phyloP scores from a whole-genome alignment of 2,113 vertebrate genomes.

The Opisthocomus hoazin region DNA sequence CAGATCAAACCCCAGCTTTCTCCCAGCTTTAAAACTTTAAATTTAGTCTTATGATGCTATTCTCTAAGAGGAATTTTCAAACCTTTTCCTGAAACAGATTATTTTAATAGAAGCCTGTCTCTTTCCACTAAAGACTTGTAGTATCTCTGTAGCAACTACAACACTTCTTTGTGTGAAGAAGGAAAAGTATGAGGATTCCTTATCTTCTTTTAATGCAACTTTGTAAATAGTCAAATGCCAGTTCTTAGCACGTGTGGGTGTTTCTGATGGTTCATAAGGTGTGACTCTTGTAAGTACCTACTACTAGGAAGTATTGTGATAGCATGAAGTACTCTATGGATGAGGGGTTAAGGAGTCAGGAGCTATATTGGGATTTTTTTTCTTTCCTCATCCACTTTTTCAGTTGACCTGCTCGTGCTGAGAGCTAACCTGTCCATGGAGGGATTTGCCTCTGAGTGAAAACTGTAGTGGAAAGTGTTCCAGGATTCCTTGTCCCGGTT shows the following conservation, averaged over 20 bases:
- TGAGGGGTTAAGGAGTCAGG: not conserved
- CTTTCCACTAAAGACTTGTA: not conserved
- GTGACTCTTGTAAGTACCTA: not conserved
- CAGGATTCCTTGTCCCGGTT: not conserved
- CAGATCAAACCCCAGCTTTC: not conserved
- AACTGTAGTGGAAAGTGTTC: not conserved
- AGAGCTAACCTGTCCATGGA: not conserved
- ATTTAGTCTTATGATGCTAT: not conserved
- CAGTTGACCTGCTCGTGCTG: not conserved
- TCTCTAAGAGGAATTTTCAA: not conserved
- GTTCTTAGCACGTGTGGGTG: not conserved
- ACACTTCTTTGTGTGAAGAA: not conserved
- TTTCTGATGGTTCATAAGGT: not conserved
- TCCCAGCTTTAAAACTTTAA: not conserved
- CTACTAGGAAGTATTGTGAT: not conserved
- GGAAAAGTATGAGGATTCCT: not conserved
- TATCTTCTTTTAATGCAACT: not conserved
- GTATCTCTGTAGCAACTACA: not conserved
- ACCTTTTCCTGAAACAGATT: not conserved
- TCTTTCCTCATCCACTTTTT: not conserved
- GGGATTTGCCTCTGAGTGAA: not conserved
- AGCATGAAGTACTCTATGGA: not conserved
- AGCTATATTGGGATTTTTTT: not conserved
- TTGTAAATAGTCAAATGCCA: not conserved
- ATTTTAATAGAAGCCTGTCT: not conserved